Conservation (phyloP, 2,113 vertebrate genomes). For the Numida meleagris region DNA sequence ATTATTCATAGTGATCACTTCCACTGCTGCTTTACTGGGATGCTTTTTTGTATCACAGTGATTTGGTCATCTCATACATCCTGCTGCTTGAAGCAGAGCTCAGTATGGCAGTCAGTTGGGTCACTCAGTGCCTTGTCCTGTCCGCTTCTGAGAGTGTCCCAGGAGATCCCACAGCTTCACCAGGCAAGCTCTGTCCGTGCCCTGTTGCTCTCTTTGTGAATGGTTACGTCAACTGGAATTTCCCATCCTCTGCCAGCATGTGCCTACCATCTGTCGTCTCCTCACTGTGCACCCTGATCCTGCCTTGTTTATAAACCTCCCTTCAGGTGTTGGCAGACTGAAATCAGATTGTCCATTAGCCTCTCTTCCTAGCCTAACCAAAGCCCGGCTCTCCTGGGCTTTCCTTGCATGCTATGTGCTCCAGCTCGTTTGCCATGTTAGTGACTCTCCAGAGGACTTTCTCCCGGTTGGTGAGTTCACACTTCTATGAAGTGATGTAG, state of each 20-base stretch:
- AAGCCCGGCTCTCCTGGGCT: neutral
- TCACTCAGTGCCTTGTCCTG: neutral
- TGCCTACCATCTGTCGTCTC: neutral
- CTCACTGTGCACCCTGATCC: neutral
- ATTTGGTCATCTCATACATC: neutral
- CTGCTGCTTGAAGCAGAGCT: neutral
- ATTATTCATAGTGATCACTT: neutral
- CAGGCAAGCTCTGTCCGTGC: neutral
- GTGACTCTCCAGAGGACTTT: neutral
- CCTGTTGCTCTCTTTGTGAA: fast-evolving
- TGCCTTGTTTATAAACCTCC: neutral
- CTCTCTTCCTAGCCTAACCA: neutral
- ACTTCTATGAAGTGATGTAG: neutral
- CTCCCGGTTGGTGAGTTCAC: neutral
- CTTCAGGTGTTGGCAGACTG: neutral
- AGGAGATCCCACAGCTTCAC: neutral
- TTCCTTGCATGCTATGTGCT: fast-evolving
- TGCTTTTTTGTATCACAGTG: neutral
- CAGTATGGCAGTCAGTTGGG: neutral
- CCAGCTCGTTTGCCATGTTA: neutral
- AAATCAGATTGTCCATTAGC: neutral
- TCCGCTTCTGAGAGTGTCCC: neutral
- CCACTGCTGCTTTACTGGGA: neutral
- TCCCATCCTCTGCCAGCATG: neutral
- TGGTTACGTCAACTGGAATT: neutral